Conservation (phyloP, 2,113 vertebrate genomes). For the Upupa epops region DNA sequence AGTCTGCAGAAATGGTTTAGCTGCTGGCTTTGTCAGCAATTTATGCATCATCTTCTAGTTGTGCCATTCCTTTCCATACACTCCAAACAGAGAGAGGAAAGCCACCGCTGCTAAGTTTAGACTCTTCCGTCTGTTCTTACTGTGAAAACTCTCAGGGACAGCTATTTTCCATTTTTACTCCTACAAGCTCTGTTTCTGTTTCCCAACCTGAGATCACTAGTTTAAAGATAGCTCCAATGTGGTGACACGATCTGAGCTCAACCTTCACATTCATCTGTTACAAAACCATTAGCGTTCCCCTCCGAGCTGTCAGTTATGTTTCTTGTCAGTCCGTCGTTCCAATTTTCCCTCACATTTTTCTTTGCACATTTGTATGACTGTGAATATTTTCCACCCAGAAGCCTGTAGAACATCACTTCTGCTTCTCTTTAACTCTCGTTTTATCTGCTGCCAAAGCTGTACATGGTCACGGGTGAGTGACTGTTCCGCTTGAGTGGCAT, state of each 20-base stretch:
- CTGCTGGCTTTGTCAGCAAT: neutral
- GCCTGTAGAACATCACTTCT: neutral
- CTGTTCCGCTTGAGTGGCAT: neutral
- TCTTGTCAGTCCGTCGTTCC: neutral
- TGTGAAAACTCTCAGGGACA: constrained; percentile 19
- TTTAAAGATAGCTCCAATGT: constrained; percentile 26
- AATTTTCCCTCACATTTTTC: neutral
- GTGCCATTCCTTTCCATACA: neutral
- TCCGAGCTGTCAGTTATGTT: neutral
- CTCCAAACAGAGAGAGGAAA: neutral
- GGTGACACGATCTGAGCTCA: neutral
- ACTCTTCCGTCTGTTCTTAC: constrained; percentile 1
- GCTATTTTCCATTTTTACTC: constrained; percentile 36
- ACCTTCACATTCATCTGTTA: neutral
- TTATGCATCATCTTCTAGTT: neutral
- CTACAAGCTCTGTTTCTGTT: constrained; percentile 18
- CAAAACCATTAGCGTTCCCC: neutral
- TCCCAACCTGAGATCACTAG: neutral
- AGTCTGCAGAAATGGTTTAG: neutral
- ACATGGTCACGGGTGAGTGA: neutral
- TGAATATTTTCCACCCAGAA: neutral
- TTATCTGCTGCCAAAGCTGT: neutral
- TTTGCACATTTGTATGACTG: neutral
- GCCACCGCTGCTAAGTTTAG: neutral
- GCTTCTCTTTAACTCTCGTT: neutral